Conservation (phyloP, 2,797 vertebrate genomes). For the Sebastes cheni region DNA sequence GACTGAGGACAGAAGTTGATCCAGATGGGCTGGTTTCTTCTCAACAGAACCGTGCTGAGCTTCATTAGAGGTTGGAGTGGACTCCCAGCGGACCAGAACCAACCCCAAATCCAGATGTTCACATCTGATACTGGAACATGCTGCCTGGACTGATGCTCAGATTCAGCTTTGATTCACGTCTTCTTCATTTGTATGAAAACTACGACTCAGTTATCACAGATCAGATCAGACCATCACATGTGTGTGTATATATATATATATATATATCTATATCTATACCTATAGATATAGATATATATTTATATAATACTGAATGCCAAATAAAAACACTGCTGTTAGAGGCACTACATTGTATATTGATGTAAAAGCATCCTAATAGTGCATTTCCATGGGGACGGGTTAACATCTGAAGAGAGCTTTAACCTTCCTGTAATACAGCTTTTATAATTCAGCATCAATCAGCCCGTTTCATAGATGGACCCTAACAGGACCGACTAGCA, state of each 20-base stretch:
- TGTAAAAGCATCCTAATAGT: neutral
- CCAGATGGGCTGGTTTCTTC: neutral
- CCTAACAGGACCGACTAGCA: constrained; percentile 36
- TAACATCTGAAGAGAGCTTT: constrained; percentile 27
- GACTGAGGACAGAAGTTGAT: neutral
- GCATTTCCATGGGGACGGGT: neutral
- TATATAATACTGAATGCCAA: neutral
- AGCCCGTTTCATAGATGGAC: constrained; percentile 54
- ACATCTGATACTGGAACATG: neutral
- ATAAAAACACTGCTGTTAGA: neutral
- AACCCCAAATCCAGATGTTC: neutral
- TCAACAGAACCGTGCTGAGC: neutral
- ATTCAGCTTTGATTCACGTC: neutral
- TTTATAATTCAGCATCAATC: constrained; percentile 68
- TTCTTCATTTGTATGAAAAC: neutral
- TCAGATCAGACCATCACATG: neutral
- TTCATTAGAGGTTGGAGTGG: neutral
- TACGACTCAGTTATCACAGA: neutral
- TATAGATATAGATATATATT: too few relatives aligned
- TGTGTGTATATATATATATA: neutral
- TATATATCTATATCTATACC: too few relatives aligned
- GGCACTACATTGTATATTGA: neutral
- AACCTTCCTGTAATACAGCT: constrained; percentile 41
- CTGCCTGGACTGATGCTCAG: neutral
- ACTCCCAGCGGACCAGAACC: neutral